Percentiles rank a stretch among this genome's conserved stretches.
phyloP scores from a whole-genome alignment of 1,140 invertebrate genomes.

The Cydia fagiglandana region DNA sequence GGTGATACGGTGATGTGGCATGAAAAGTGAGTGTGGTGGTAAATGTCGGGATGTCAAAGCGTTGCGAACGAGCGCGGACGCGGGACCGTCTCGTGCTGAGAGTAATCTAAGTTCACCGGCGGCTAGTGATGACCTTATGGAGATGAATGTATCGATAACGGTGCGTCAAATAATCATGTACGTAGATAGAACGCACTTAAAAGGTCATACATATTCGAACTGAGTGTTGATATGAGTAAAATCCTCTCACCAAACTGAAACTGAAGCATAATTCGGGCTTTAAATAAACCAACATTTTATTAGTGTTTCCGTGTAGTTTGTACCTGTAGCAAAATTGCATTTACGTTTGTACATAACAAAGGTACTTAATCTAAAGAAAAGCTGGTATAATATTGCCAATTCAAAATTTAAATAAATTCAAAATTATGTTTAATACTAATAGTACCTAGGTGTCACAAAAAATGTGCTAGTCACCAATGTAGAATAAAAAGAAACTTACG shows the following conservation, averaged over 20 bases:
- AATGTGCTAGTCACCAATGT: background rate
- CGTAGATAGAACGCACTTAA: background rate
- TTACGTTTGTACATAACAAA: no score
- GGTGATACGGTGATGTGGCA: conserved; percentile 39
- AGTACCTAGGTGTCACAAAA: no score
- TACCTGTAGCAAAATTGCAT: no score
- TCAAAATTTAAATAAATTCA: no score
- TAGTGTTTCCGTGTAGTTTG: no score
- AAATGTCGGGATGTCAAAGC: conserved; percentile 76
- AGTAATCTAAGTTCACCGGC: conserved; percentile 72
- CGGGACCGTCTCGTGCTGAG: conserved; percentile 77
- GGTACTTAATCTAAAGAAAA: no score
- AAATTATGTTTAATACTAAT: no score
- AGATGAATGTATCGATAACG: conserved; percentile 52
- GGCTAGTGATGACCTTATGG: conserved; percentile 48
- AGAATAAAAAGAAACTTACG: background rate
- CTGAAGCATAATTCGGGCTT: background rate
- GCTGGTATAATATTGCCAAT: no score
- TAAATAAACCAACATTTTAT: background rate
- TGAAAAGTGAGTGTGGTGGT: conserved; percentile 44
- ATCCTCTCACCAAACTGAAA: background rate
- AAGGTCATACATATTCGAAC: background rate
- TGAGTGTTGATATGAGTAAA: background rate
- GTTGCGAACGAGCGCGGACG: conserved; percentile 75
- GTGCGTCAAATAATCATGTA: background rate